Evolutionary conservation across 2,888 invertebrate genomes (phyloP).

Genomic region (Meloe dianella): DNA sequence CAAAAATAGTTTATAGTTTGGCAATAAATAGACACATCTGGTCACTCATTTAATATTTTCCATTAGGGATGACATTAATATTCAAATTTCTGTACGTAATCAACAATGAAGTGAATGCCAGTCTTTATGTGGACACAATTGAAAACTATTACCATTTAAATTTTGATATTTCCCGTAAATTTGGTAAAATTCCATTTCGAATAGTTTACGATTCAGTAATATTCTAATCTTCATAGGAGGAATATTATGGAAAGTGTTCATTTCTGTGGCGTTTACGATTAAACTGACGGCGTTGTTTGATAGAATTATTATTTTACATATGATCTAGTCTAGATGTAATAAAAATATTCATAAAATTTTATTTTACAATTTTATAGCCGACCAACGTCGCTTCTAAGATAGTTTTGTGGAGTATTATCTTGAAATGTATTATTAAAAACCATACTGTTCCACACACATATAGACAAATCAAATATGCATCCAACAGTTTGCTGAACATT

Average conservation of each 20-base stretch:
- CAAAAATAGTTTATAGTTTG: too few relatives aligned
- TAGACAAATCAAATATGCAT: too few relatives aligned
- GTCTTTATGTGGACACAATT: background rate
- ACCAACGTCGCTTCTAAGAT: constrained; percentile 22
- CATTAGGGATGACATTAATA: too few relatives aligned
- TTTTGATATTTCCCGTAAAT: background rate
- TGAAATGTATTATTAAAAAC: constrained; percentile 11
- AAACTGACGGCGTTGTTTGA: background rate
- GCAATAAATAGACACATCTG: too few relatives aligned
- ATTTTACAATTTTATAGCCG: constrained; percentile 27
- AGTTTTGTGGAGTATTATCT: constrained; percentile 21
- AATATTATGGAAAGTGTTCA: background rate
- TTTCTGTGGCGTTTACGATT: background rate
- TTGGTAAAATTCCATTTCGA: background rate
- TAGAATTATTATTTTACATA: constrained; percentile 23
- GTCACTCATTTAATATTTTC: too few relatives aligned
- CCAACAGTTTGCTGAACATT: too few relatives aligned
- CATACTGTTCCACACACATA: background rate
- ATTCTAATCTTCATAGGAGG: background rate
- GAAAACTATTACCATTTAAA: background rate
- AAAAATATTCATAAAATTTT: constrained; percentile 31
- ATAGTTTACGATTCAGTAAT: background rate
- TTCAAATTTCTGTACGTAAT: too few relatives aligned
- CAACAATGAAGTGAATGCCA: too few relatives aligned
- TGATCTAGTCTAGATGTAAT: constrained; percentile 19